Evolutionary conservation across 1,140 invertebrate genomes (phyloP).

Genomic region (Drosophila sturtevanti): DNA sequence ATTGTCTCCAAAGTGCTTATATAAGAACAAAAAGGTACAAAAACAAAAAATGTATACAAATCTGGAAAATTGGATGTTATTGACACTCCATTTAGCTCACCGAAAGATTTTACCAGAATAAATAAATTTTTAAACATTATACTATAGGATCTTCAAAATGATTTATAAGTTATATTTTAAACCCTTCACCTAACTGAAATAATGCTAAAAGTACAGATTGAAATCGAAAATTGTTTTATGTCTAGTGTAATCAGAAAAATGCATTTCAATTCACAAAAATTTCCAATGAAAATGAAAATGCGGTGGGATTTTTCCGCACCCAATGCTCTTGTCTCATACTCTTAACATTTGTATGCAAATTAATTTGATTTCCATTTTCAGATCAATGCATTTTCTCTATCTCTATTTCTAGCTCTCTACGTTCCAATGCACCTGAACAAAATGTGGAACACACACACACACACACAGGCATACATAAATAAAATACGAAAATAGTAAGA

Average conservation of each 20-base stretch:
- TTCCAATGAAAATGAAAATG: not conserved
- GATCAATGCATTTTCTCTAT: constrained; percentile 53
- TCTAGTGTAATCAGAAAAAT: not conserved
- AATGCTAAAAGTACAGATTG: no score
- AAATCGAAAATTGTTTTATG: not conserved
- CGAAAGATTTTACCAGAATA: no score
- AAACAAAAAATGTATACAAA: not conserved
- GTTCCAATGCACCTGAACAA: constrained; percentile 39
- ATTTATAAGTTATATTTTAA: no score
- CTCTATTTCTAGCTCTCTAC: constrained; percentile 5
- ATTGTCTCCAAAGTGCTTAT: not conserved
- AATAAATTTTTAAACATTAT: no score
- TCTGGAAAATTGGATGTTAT: no score
- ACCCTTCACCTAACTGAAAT: no score
- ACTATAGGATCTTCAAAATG: no score
- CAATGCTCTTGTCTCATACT: not conserved
- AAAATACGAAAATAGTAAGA: not conserved
- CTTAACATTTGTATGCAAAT: constrained; percentile 4
- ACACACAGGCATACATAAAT: not conserved
- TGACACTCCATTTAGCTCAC: no score
- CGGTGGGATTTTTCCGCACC: not conserved
- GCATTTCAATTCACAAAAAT: not conserved
- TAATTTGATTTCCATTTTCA: constrained; percentile 49
- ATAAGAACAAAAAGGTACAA: not conserved
- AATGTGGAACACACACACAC: constrained; percentile 6